A percentile compares a stretch with the other conserved stretches of the same genome.
Conservation (phyloP, 2,113 vertebrate genomes). For the Scomber japonicus region DNA sequence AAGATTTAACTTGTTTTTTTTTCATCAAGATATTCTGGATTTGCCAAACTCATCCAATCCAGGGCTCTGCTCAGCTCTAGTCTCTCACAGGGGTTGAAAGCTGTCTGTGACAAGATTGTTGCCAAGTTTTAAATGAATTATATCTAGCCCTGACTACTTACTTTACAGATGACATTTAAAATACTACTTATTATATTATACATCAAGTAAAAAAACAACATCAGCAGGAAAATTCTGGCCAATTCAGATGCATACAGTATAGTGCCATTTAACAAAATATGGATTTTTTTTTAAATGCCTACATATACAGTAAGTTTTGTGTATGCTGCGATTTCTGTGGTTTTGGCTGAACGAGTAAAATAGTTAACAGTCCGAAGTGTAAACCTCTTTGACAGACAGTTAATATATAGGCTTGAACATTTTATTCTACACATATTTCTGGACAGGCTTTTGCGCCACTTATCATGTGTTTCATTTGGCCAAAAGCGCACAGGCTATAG, state of each 20-base stretch:
- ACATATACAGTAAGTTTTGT: constrained; percentile 41
- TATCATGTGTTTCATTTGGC: background rate
- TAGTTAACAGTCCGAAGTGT: constrained; percentile 76
- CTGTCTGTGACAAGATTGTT: constrained; percentile 44
- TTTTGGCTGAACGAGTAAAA: constrained; percentile 43
- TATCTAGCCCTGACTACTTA: constrained; percentile 48
- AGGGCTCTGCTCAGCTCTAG: constrained; percentile 23
- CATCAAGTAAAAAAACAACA: constrained; percentile 60
- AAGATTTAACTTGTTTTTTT: background rate
- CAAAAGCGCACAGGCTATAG: background rate
- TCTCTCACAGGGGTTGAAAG: constrained; percentile 39
- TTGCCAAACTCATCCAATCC: constrained; percentile 55
- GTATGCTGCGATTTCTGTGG: constrained; percentile 37
- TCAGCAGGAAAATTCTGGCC: constrained; percentile 67
- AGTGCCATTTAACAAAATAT: constrained; percentile 42
- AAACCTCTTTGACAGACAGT: constrained; percentile 59
- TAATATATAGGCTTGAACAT: constrained; percentile 28
- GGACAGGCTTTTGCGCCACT: constrained; percentile 2
- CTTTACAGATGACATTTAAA: constrained; percentile 64
- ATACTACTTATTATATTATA: constrained; percentile 62
- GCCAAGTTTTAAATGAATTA: constrained; percentile 61
- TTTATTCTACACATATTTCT: constrained; percentile 1
- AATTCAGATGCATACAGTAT: constrained; percentile 60
- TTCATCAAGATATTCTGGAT: constrained; percentile 1
- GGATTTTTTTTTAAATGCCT: constrained; percentile 46